These are phyloP conservation scores for Cataglyphis hispanica DNA, from an alignment of 1,140 invertebrate genomes.

Conservation along the genomic window DNA sequence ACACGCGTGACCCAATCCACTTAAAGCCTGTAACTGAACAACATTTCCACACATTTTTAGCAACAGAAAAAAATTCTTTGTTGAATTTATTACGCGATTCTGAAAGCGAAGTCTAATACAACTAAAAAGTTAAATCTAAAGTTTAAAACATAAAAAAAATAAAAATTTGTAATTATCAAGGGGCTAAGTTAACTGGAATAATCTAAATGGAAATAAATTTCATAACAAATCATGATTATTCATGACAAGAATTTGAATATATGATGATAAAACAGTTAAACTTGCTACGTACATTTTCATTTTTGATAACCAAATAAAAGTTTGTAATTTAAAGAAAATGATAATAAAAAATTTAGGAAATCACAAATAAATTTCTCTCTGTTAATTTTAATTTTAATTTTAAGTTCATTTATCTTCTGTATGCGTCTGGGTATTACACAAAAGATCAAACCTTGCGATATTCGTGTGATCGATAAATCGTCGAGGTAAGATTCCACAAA, in stretches of 20 bases:
- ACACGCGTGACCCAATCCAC: constrained; percentile 29
- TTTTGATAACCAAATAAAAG: background rate
- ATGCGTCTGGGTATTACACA: background rate
- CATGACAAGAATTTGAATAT: background rate
- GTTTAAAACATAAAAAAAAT: background rate
- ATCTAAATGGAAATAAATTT: background rate
- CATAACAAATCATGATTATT: background rate
- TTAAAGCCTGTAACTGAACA: constrained; percentile 7
- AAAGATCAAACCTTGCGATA: background rate
- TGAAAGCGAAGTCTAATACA: background rate
- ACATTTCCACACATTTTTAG: background rate
- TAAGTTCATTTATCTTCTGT: background rate
- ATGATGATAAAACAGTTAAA: background rate
- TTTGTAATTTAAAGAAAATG: background rate
- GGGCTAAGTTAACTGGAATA: background rate
- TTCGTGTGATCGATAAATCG: background rate
- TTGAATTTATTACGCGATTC: background rate
- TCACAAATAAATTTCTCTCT: background rate
- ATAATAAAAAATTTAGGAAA: background rate
- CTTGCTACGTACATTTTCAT: background rate
- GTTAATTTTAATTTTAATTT: background rate
- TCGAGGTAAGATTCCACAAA: background rate
- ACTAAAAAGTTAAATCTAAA: background rate
- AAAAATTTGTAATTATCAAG: background rate
- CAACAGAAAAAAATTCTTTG: constrained; percentile 3